Evolutionary conservation across 2,113 vertebrate species (phyloP).

Genomic region (Catharus bicknelli): DNA sequence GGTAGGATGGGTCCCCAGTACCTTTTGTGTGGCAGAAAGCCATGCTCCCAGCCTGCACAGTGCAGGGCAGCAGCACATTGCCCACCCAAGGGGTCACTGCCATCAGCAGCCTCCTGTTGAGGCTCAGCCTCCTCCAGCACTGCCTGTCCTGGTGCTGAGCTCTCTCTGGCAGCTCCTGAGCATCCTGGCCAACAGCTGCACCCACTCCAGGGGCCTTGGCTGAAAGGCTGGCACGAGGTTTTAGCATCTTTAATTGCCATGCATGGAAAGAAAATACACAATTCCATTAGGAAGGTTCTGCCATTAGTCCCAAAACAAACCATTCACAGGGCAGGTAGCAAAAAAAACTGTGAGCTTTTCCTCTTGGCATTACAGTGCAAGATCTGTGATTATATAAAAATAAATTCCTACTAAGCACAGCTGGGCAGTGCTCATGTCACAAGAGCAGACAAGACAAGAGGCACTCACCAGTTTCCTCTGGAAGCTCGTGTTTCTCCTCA

Average conservation of each 20-base stretch:
- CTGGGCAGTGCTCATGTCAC: not conserved
- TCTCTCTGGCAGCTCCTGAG: not conserved
- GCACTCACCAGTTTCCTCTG: constrained; percentile 45
- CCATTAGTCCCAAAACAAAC: not conserved
- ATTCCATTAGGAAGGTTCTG: not conserved
- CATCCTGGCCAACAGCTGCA: not conserved
- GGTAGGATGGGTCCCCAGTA: not conserved
- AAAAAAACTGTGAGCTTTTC: not conserved
- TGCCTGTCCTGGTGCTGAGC: not conserved
- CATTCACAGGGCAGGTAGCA: not conserved
- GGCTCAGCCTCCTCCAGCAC: not conserved
- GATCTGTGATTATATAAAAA: not conserved
- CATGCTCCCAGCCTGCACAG: not conserved
- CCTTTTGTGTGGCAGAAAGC: constrained; percentile 56
- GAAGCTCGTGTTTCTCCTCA: constrained; percentile 3
- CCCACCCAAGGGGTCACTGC: constrained; percentile 87
- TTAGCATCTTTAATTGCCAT: not conserved
- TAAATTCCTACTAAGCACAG: not conserved
- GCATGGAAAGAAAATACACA: not conserved
- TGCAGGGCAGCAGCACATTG: constrained; percentile 67
- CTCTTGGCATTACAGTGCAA: not conserved
- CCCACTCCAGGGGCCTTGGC: rapidly evolving
- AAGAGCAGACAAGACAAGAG: not conserved
- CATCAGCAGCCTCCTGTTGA: constrained; percentile 73
- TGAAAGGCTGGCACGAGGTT: not conserved